Percentiles rank a stretch among this genome's conserved stretches.
Evolutionary conservation across 2,888 invertebrate genomes (phyloP).

Genomic region (Cantharis flavilabris): DNA sequence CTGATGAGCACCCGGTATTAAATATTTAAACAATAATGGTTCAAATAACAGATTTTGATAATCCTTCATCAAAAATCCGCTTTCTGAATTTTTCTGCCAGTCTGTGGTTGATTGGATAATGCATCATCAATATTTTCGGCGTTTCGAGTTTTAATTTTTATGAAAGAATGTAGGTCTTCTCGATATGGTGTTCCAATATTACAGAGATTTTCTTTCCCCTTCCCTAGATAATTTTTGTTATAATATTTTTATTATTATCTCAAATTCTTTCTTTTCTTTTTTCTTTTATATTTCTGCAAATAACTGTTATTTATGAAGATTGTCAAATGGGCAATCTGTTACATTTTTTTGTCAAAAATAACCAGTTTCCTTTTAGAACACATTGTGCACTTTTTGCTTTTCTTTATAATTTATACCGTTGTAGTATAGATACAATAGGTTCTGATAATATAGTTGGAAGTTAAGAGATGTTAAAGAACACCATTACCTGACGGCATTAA

Average conservation of each 20-base stretch:
- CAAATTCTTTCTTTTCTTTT: not conserved
- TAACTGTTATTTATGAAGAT: not conserved
- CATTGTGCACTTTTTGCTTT: not conserved
- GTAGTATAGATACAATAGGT: not conserved
- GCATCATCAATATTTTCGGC: not conserved
- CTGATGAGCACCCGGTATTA: not conserved
- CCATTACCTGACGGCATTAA: not conserved
- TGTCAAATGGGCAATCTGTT: not conserved
- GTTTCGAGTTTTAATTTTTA: not conserved
- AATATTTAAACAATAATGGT: conserved; percentile 15
- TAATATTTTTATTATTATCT: not conserved
- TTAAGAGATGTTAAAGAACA: not conserved
- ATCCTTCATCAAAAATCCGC: not conserved
- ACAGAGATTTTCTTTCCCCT: not conserved
- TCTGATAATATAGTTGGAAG: not conserved
- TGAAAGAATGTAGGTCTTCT: not conserved
- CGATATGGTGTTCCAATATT: not conserved
- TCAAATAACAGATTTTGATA: not conserved
- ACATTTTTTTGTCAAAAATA: not conserved
- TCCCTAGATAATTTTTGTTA: no score
- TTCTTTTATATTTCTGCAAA: not conserved
- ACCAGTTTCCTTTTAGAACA: not conserved
- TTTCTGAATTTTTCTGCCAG: not conserved
- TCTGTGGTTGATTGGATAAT: not conserved
- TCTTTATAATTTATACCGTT: not conserved